These are phyloP conservation scores for Ochotona princeps DNA, from an alignment of 2,113 vertebrate genomes.

Conservation along the genomic window DNA sequence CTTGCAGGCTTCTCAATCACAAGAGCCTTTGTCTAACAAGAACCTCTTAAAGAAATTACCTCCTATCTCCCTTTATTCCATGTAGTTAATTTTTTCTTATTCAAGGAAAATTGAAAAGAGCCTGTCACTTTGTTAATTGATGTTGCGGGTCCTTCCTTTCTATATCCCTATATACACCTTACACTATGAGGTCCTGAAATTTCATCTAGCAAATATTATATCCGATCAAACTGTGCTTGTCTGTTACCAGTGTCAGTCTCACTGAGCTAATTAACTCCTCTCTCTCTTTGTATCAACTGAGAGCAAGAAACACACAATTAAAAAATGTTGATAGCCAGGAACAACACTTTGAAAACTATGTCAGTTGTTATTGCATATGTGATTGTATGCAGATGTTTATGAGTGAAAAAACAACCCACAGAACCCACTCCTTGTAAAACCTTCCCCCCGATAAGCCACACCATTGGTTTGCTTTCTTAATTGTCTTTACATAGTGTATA, in stretches of 20 bases:
- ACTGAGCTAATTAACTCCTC: not conserved
- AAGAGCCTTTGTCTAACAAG: not conserved
- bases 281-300: not conserved
- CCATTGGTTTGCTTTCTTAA: not conserved
- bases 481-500: not conserved
- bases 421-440: not conserved
- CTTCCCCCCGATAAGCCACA: not conserved
- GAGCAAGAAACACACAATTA: not conserved
- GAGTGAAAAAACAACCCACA: not conserved
- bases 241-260: not conserved
- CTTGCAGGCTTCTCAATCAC: not conserved
- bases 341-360: not conserved
- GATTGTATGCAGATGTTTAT: not conserved
- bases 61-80: not conserved
- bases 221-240: not conserved
- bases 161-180: not conserved
- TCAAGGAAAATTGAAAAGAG: not conserved
- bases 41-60: not conserved
- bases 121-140: not conserved
- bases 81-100: not conserved
- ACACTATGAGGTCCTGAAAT: not conserved
- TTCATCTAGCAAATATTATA: not conserved
- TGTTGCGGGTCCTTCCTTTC: not conserved
- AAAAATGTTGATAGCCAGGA: not conserved
- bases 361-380: not conserved